Evolutionary conservation across 2,888 invertebrate genomes (phyloP).

Genomic region (Ormia ochracea): DNA sequence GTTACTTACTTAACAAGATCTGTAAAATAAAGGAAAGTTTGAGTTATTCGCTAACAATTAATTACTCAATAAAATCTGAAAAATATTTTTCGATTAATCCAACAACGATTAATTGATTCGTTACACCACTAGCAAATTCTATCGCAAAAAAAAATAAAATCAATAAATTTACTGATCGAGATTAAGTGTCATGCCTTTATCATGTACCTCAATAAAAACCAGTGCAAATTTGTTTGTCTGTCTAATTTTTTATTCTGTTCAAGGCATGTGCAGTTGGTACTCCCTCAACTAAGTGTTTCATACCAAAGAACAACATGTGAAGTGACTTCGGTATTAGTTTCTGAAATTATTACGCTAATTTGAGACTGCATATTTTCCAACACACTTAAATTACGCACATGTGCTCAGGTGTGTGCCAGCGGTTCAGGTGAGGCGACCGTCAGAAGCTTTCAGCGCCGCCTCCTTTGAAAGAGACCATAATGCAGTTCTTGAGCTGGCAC

Average conservation of each 20-base stretch:
- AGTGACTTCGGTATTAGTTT: slow-evolving; percentile 11
- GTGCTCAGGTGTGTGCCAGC: background rate
- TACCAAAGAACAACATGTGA: background rate
- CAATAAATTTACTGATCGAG: background rate
- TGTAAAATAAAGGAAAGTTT: no score
- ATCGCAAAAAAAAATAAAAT: background rate
- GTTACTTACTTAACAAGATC: no score
- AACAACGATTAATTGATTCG: no score
- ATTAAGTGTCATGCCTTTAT: slow-evolving; percentile 2
- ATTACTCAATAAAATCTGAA: no score
- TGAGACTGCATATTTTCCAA: background rate
- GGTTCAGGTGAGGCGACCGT: background rate
- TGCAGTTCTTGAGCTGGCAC: background rate
- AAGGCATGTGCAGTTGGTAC: slow-evolving; percentile 13
- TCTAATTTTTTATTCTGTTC: background rate
- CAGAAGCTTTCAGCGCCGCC: slow-evolving; percentile 8
- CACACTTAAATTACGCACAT: slow-evolving; percentile 23
- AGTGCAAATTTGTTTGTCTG: background rate
- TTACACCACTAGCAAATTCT: no score
- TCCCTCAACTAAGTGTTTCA: slow-evolving; percentile 20
- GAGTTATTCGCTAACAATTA: no score
- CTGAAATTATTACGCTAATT: background rate
- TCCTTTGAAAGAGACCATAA: slow-evolving; percentile 16
- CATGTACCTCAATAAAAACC: background rate
- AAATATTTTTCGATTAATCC: no score